Evolutionary conservation across 1,140 invertebrate genomes (phyloP).

Genomic region (Drosophila yakuba): DNA sequence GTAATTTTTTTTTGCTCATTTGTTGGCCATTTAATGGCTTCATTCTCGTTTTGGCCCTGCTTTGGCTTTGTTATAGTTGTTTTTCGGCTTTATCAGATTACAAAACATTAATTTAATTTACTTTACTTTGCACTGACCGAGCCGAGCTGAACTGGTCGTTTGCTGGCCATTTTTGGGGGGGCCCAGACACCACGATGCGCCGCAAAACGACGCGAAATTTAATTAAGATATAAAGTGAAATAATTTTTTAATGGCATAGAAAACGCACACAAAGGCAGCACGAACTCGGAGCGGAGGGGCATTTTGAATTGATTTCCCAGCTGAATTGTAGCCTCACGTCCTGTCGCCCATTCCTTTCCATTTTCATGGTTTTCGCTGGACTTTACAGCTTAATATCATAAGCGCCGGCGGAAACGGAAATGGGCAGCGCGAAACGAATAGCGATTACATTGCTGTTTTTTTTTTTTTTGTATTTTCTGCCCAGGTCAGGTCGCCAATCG

Average conservation of each 20-base stretch:
- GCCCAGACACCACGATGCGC: slow-evolving; percentile 53
- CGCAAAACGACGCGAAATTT: slow-evolving; percentile 73
- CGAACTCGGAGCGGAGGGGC: slow-evolving; percentile 2
- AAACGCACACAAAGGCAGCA: slow-evolving; percentile 15
- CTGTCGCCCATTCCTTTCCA: not conserved
- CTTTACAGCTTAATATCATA: slow-evolving; percentile 66
- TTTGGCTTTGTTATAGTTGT: slow-evolving; percentile 51
- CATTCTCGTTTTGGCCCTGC: slow-evolving; percentile 1
- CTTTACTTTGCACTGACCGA: slow-evolving; percentile 42
- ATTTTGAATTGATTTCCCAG: slow-evolving; percentile 75
- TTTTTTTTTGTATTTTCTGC: not conserved
- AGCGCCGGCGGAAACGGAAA: slow-evolving; percentile 60
- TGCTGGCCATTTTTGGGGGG: slow-evolving; percentile 18
- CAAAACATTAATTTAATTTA: slow-evolving; percentile 80
- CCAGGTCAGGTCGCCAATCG: slow-evolving; percentile 21
- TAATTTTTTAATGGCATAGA: slow-evolving; percentile 77
- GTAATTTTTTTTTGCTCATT: slow-evolving; percentile 25
- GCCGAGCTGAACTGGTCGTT: slow-evolving; percentile 2
- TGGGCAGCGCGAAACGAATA: slow-evolving; percentile 46
- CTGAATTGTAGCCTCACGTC: slow-evolving; percentile 45
- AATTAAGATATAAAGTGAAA: slow-evolving; percentile 79
- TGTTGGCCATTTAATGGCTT: slow-evolving; percentile 52
- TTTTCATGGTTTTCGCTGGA: not conserved
- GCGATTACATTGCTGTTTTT: slow-evolving; percentile 5
- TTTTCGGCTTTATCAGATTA: slow-evolving; percentile 69